Base-by-base conservation (phyloP, 2,888 invertebrate species). In the Coelopa pilipes region DNA sequence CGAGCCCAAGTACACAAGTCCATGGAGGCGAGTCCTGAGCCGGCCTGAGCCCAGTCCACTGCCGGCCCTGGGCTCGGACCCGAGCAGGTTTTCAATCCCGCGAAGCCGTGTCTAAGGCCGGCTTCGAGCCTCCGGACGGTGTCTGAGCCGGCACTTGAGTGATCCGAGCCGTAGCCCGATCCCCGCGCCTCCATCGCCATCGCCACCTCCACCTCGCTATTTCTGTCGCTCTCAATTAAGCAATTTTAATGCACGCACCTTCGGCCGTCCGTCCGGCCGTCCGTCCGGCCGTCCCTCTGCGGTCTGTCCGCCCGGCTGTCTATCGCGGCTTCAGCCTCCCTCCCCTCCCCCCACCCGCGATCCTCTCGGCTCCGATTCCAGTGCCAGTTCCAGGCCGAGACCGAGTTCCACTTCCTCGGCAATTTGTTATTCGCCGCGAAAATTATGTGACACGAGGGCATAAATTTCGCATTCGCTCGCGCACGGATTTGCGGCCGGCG, bases 391-490 rank as follows among this genome's bases (percentile, higher is more conserved):
- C 4, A 34, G 7, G 4, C 4, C 34, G 34, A 19, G 47, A 19
- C 57, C 21, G 10, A 65, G 65, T 47, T 50, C 21, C 17, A 82
- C 84, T 83, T 85, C 84, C 84, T 82, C 83, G 81, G 82, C 84
- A 83, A 85, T 85, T 85, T 85, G 85, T 84, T 84, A 82, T 62
- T 15, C 62, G 82, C 85, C 79, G 81, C 81, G 84, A 83, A 77
- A 85, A 84, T 85, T 85, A 85, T 85, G 86, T 84, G 85, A 85
- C 86, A 83, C 82, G 81, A 79, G 78, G 81, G 84, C 84, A 85
- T 85, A 85, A 85, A 85, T 85, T 85, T 80, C 78, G 71, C 46
- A 46, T 34, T 10, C 45, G 66, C 66, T 49, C 34, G 34, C 34
- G 53, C 62, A 47, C 63, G 53, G 53, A 55, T 55, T 65, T 63